Evolutionary conservation across 2,797 vertebrate species (phyloP), one percentile per base, ranked within the genome.

Genomic region (Eulemur mongoz): DNA sequence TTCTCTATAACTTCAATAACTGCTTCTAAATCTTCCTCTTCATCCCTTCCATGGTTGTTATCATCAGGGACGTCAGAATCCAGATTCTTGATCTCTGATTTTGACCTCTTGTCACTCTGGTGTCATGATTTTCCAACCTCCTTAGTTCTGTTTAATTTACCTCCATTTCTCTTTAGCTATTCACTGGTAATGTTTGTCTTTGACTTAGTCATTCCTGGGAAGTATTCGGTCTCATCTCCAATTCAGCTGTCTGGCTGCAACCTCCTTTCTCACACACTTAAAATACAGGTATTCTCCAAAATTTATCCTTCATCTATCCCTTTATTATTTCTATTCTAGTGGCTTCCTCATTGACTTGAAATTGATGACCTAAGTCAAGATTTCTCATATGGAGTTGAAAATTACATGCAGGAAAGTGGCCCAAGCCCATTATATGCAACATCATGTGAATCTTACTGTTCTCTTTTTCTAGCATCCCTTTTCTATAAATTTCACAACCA

Each of bases 261-360:
- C 4, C 13, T 80, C 15, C 43, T 54, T 61, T 73, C 22, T 80
- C 48, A 65, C 25, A 76, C 20, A 11, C 38, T 52, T 72, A 40
- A 95, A 92, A 57, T 40, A 48, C 5, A 61, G 40, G 25, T 54
- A 78, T 50, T 84, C 54, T 91, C 82, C 23, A 73, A 88, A 73
- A 17, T 69, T 48, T 45, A 48, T 22, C 32, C 38, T 81, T 48
- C 79, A 2, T 25, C 65, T 87, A 67, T 52, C 11, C 89, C 30
- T 92, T 95, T 79, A 32, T 43, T 78, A 65, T 91, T 85, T 89
- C 38, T 97, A 1, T 70, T 79, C 20, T 84, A 32, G 32, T 50
- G 14, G 3, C 65, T 88, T 83, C n/a, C 9, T 95, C 48, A 82
- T 25, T 86, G 48, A 48, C 32, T 76, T 78, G 25, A 48, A 81